phyloP scores from a whole-genome alignment of 2,797 vertebrate genomes.

The Sorex maritimensis region DNA sequence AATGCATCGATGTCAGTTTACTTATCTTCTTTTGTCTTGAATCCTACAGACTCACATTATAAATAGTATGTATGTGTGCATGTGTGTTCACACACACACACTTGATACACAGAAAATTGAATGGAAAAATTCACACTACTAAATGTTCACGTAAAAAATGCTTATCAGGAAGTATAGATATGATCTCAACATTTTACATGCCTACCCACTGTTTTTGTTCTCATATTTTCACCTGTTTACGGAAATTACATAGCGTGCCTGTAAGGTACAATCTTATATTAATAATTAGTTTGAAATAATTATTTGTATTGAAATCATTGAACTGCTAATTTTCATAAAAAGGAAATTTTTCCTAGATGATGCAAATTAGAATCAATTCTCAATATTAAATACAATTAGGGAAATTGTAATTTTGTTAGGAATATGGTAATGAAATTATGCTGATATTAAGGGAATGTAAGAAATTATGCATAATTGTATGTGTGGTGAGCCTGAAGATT shows the following conservation, averaged over 20 bases:
- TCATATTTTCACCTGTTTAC: neutral
- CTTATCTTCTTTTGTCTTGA: neutral
- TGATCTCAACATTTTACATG: neutral
- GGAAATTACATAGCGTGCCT: neutral
- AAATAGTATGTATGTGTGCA: rapidly evolving
- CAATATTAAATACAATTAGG: neutral
- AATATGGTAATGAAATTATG: neutral
- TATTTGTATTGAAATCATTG: neutral
- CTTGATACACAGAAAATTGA: neutral
- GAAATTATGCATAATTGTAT: neutral
- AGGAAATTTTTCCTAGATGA: neutral
- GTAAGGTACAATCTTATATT: neutral
- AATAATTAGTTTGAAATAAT: neutral
- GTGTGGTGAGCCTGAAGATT: neutral
- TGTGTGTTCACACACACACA: neutral
- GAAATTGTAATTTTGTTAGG: neutral
- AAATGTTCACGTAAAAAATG: neutral
- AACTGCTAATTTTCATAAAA: neutral
- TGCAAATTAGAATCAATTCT: neutral
- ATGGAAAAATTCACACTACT: neutral
- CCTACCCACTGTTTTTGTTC: neutral
- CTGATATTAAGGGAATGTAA: neutral
- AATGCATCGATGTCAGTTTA: neutral
- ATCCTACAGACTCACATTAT: neutral
- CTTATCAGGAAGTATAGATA: neutral